Percentiles rank a stretch among this genome's conserved stretches.
Conservation (phyloP, 2,113 vertebrate species). For the Prolemur simus region DNA sequence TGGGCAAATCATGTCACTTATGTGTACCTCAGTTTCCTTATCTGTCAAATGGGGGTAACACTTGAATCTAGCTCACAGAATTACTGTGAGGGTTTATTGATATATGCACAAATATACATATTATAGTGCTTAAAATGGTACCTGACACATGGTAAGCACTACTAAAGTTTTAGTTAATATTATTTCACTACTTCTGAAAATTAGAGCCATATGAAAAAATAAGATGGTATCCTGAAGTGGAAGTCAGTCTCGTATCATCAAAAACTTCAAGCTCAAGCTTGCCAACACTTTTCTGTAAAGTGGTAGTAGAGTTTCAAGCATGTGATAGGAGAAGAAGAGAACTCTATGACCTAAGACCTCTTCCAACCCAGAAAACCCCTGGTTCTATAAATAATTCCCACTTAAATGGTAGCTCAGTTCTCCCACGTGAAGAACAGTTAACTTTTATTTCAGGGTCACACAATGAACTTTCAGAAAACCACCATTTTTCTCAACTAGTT, state of each 20-base stretch:
- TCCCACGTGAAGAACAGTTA: background rate
- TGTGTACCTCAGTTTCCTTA: background rate
- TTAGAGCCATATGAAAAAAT: background rate
- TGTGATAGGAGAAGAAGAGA: background rate
- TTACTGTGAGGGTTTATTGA: background rate
- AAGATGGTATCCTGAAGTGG: background rate
- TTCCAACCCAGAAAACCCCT: conserved; percentile 1
- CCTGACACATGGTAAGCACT: conserved; percentile 14
- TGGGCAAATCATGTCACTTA: background rate
- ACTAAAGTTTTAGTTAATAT: background rate
- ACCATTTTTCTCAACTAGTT: conserved; percentile 69
- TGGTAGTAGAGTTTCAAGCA: background rate
- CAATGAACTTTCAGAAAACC: conserved; percentile 55
- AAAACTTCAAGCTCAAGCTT: background rate
- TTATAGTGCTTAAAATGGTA: background rate
- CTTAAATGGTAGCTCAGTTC: background rate
- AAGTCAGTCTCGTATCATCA: background rate
- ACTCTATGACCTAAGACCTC: background rate
- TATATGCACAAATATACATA: background rate
- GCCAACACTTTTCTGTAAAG: background rate
- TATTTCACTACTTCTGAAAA: conserved; percentile 40
- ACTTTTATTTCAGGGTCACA: conserved; percentile 46
- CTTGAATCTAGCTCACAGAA: background rate
- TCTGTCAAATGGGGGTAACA: background rate
- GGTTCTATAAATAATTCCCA: conserved; percentile 32